A percentile compares a stretch with the other conserved stretches of the same genome.
phyloP scores from a whole-genome alignment of 1,140 invertebrate genomes.

The Lepidurus packardi region DNA sequence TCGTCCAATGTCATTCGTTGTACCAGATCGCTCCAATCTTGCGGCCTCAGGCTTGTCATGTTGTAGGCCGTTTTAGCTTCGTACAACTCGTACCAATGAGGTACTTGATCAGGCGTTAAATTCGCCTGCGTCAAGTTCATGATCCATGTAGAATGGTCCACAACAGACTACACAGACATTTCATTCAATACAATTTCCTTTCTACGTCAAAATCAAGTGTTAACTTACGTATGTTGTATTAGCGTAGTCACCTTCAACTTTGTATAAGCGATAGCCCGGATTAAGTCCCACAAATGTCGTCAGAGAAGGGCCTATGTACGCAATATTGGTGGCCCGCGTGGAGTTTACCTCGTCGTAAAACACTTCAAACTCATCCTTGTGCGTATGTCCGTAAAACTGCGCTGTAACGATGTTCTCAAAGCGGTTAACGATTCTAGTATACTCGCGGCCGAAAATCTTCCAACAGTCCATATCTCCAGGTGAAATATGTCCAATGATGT shows the following conservation, averaged over 20 bases:
- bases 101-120: conserved; percentile 46
- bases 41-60: conserved; percentile 45
- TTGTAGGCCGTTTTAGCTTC: conserved; percentile 59
- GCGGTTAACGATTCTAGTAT: conserved; percentile 54
- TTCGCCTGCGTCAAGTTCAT: conserved; percentile 74
- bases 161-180: conserved; percentile 44
- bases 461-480: conserved; percentile 62
- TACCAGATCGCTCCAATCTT: conserved; percentile 44
- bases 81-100: conserved; percentile 62
- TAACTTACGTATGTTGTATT: conserved; percentile 28
- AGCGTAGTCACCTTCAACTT: conserved; percentile 50
- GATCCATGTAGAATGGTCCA: conserved; percentile 65
- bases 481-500: conserved; percentile 77
- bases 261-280: conserved; percentile 72
- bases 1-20: conserved; percentile 36
- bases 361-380: conserved; percentile 67
- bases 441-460: conserved; percentile 60
- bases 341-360: conserved; percentile 53
- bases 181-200: conserved; percentile 42
- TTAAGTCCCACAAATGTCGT: conserved; percentile 62
- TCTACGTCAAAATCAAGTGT: conserved; percentile 31
- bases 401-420: conserved; percentile 62
- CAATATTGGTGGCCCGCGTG: conserved; percentile 55
- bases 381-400: conserved; percentile 76
- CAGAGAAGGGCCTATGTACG: conserved; percentile 70